A percentile compares a stretch with the other conserved stretches of the same genome.
phyloP scores from a whole-genome alignment of 1,140 invertebrate species.

The Eumeta japonica region DNA sequence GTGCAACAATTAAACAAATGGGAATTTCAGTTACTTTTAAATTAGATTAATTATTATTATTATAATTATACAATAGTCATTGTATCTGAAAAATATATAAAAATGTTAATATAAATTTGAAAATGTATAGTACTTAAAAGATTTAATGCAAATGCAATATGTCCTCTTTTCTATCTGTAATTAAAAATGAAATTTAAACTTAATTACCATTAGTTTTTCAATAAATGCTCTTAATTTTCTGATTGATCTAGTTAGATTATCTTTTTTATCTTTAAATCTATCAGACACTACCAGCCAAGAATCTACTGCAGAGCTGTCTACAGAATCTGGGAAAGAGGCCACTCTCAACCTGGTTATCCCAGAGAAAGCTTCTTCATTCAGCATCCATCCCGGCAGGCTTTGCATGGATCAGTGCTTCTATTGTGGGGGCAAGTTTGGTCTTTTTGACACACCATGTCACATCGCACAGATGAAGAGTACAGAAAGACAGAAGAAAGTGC shows the following conservation, averaged over 20 bases:
- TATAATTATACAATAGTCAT: no score
- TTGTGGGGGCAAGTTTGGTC: slow-evolving; percentile 81
- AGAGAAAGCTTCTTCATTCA: slow-evolving; percentile 82
- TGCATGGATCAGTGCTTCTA: slow-evolving; percentile 82
- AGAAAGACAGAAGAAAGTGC: slow-evolving; percentile 74
- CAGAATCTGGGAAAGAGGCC: slow-evolving; percentile 60
- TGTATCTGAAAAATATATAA: no score
- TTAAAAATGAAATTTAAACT: background rate
- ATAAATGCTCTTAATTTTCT: background rate
- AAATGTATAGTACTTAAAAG: no score
- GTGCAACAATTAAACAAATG: no score
- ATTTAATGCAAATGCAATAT: background rate
- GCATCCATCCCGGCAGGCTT: slow-evolving; percentile 75
- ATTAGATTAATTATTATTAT: no score
- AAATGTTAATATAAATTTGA: no score
- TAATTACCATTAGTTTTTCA: background rate
- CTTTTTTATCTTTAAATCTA: background rate
- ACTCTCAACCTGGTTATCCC: slow-evolving; percentile 74
- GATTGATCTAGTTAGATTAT: background rate
- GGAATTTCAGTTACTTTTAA: no score
- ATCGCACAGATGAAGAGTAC: slow-evolving; percentile 79
- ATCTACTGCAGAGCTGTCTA: slow-evolving; percentile 42
- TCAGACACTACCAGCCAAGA: slow-evolving; percentile 19
- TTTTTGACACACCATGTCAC: slow-evolving; percentile 81
- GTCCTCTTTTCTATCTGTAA: background rate